Evolutionary conservation across 2,888 invertebrate species (phyloP), one percentile per base, ranked within the genome.

Genomic region (Erebia palarica): DNA sequence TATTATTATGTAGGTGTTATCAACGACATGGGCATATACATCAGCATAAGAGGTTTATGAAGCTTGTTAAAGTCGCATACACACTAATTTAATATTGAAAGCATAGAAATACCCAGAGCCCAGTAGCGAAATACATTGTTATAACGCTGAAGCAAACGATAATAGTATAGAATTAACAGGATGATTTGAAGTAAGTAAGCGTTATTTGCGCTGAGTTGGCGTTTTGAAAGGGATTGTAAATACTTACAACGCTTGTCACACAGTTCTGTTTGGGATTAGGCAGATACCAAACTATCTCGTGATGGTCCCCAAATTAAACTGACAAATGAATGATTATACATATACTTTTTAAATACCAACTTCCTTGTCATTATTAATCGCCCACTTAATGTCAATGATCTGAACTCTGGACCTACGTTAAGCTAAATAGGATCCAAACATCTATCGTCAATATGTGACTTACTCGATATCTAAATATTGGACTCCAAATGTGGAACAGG

Each of bases 101-200:
- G 93, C 93, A 92, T 91, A 92, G 92, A 90, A 87, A 89, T 90
- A 91, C 92, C 92, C 92, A 84, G 92, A 92, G 92, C 92, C 92
- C 92, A 90, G 84, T 91, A 92, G 92, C 92, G 89, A 86, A 85
- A 87, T 86, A 91, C 87, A 91, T 88, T 88, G 86, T 91, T 91
- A 89, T 86, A 90, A 90, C 90, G 93, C 92, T 87, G 86, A 93
- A 93, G 92, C 92, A 90, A 86, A 93, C 92, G 91, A 91, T 90
- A 91, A 88, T 85, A 90, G 87, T 87, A 90, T 86, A 92, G 90
- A 90, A 86, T 74, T 73, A 73, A 75, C 68, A 75, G 72, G 73
- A 75, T 75, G 75, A 75, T 75, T 57, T 73, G 74, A 75, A 75
- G 75, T 88, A 89, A 86, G 87, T 83, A 92, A 91, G 91, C 91